Evolutionary conservation across 2,797 vertebrate species (phyloP), one percentile per base, ranked within the genome.

Genomic region (Tokudaia muenninki): DNA sequence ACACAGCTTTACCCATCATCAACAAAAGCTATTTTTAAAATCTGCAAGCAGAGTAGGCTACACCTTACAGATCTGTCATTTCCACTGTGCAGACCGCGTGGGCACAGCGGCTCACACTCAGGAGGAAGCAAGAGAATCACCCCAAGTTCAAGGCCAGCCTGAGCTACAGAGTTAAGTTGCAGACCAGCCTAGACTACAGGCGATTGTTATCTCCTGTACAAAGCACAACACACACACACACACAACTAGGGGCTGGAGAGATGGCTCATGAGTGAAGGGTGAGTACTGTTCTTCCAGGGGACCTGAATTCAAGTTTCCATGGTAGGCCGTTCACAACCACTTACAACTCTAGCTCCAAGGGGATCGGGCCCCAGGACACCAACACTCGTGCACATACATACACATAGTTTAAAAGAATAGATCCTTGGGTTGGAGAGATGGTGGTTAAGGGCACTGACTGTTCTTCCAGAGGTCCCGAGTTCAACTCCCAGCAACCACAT

Each of bases 1-100:
- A 72, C 44, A 86, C 34, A n/a, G 77, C 59, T 75, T 75, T 88
- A 77, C 79, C 52, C 55, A 61, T 0, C 34, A 14, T 89, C 41
- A 80, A 95, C 3, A 78, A 84, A 91, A 93, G 3, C 63, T 67
- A 75, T 57, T 67, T 34, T 41, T 50, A 21, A 41, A 55, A 70
- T 77, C 67, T 6, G 41, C 19, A 44, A 37, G 26, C 59, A 82
- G 19, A 91, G 50, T 34, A 57, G 52, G 34, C 88, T 29, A 41
- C 6, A 89, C 74, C 37, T 93, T 67, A 92, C 57, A 16, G 24
- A 34, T 65, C 94, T 96, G 86, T 41, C 31, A 2, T 90, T 82
- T 87, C 47, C 65, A 70, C 44, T 57, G 17, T 92, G 61, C 87
- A 81, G 21, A 59, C 52, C n/a, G 59, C 13, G 50, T 41, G 1